These are phyloP conservation scores for Stenurella melanura DNA, from an alignment of 2,888 invertebrate species.

Conservation along the genomic window DNA sequence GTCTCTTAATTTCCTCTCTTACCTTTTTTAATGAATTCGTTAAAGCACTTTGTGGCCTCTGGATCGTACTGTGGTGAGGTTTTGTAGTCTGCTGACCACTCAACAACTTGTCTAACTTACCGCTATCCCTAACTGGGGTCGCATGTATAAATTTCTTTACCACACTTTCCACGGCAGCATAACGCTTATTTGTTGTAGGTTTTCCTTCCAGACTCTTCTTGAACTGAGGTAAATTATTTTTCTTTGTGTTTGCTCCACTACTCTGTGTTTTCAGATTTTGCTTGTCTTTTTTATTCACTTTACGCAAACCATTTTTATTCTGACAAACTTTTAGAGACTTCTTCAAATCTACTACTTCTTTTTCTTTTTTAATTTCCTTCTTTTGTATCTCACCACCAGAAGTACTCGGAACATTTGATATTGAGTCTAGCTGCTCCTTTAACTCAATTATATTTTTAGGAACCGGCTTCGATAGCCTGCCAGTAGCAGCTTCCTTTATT, in stretches of 20 bases:
- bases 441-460: conserved; percentile 31
- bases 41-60: conserved; percentile 2
- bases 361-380: background rate
- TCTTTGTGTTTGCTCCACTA: background rate
- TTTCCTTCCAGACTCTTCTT: background rate
- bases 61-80: background rate
- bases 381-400: background rate
- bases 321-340: background rate
- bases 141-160: conserved; percentile 27
- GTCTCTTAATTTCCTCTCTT: background rate
- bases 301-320: background rate
- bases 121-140: background rate
- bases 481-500: background rate
- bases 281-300: background rate
- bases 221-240: background rate
- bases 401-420: background rate
- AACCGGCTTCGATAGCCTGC: background rate
- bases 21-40: background rate
- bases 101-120: background rate
- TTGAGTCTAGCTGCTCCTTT: conserved; percentile 26
- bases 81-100: background rate
- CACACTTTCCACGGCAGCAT: conserved; percentile 26
- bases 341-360: conserved; percentile 1
- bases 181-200: conserved; percentile 5
- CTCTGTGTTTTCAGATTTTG: background rate